Conservation (phyloP, 92 coral and sea anemone species). For the Palythoa grandiflora region DNA sequence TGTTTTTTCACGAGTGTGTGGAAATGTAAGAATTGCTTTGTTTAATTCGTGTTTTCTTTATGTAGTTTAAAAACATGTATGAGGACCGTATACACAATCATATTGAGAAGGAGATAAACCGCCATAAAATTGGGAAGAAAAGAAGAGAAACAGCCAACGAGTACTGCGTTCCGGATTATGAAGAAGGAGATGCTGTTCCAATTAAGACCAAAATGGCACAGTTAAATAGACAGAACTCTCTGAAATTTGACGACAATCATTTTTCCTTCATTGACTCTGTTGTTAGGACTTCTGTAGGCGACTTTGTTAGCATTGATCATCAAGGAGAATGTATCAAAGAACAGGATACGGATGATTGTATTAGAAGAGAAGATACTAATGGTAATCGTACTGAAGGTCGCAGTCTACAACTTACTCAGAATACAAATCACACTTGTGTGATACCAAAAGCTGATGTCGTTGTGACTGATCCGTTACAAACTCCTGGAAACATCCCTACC, state of each 20-base stretch:
- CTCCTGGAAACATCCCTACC: not conserved
- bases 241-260: slow-evolving; percentile 6
- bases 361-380: not conserved
- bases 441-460: not conserved
- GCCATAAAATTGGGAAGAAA: slow-evolving; percentile 17
- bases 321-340: not conserved
- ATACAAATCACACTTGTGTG: not conserved
- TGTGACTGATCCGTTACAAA: not conserved
- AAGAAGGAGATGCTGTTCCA: slow-evolving; percentile 35
- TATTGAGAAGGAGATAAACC: slow-evolving; percentile 28
- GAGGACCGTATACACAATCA: slow-evolving; percentile 23
- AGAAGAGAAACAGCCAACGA: not conserved
- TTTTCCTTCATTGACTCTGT: slow-evolving; percentile 1
- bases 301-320: slow-evolving; percentile 8
- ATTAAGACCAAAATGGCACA: slow-evolving; percentile 42
- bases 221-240: not conserved
- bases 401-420: not conserved
- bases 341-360: not conserved
- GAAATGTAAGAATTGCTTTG: not conserved
- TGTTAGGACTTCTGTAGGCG: slow-evolving; percentile 10
- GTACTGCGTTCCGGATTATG: not conserved
- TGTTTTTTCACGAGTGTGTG: not conserved
- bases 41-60: not conserved
- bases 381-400: not conserved
- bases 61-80: slow-evolving; percentile 24